Conservation (phyloP, 2,888 invertebrate species). For the Leucophora obtusa region DNA sequence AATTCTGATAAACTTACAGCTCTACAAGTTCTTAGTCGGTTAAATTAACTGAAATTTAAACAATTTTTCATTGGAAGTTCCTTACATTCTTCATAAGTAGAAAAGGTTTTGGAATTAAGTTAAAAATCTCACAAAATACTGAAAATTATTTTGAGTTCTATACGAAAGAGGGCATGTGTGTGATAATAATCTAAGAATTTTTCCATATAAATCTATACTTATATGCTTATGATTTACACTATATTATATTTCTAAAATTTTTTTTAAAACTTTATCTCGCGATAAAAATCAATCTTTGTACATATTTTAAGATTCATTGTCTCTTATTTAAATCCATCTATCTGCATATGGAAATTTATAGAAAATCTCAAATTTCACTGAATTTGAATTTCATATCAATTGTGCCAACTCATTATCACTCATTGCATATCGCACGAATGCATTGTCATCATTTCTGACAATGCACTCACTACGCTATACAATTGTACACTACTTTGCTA, state of each 20-base stretch:
- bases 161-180: too few relatives aligned
- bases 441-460: conserved; percentile 29
- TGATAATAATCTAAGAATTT: too few relatives aligned
- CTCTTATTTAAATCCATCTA: background rate
- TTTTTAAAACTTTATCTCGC: conserved; percentile 18
- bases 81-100: too few relatives aligned
- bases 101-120: too few relatives aligned
- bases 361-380: conserved; percentile 45
- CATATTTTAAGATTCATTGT: background rate
- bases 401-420: conserved; percentile 63
- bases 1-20: too few relatives aligned
- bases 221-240: background rate
- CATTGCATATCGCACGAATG: conserved; percentile 17
- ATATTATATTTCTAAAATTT: conserved; percentile 19
- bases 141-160: too few relatives aligned
- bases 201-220: too few relatives aligned
- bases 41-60: too few relatives aligned
- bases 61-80: too few relatives aligned
- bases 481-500: background rate
- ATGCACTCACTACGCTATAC: background rate
- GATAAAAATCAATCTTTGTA: conserved; percentile 48
- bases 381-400: conserved; percentile 29
- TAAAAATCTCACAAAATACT: too few relatives aligned
- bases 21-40: too few relatives aligned
- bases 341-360: background rate